Base-by-base conservation (phyloP, 2,113 vertebrate genomes). In the Scopus umbretta region DNA sequence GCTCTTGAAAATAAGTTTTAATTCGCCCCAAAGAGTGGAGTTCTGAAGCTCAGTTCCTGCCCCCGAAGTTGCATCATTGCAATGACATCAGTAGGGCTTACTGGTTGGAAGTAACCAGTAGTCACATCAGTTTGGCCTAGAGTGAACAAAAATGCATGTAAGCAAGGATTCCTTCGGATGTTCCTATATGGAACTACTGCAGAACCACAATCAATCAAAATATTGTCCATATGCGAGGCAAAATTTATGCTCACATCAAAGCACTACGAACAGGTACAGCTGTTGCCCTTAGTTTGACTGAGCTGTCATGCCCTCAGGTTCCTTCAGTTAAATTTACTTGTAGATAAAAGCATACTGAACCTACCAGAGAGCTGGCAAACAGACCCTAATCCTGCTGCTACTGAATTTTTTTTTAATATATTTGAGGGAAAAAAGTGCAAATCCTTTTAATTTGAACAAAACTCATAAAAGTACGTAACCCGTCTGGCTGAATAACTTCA, bases 191-290 rank as follows among this genome's bases (percentile, higher is more conserved):
- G 49, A 52, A 21, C 25, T 27, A 6, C 29, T 17, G 17, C 18
- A 32, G 68, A 47, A 59, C 30, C 26, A 38, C 58, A 17, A 0
- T 7, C 38, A 25, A 19, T 4, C 36, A 12, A 27, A 21, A 6
- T 2, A 20, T 1, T 4, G 7, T 11, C 80, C 26, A 3, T 3
- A 2, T 1, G 7, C 0, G 4, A 55, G 49, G 71, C 23, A n/a
- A 13, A 53, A 10, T 5, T 20, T 7, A 9, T 4, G 16, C 34
- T 68, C 16, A 27, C 12, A 0, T 16, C 59, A 22, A 2, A 26
- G 63, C 30, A 10, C 2, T 9, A 40, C 55, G 6, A 8, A 6
- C 17, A 34, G 27, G 32, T 12, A 59, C 16, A 22, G 49, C n/a
- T 7, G 15, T 2, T 47, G 38, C 45, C 26, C 78, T 34, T 3